Base-by-base conservation (phyloP, 2,888 invertebrate genomes). In the Agonopterix alstromeriana region DNA sequence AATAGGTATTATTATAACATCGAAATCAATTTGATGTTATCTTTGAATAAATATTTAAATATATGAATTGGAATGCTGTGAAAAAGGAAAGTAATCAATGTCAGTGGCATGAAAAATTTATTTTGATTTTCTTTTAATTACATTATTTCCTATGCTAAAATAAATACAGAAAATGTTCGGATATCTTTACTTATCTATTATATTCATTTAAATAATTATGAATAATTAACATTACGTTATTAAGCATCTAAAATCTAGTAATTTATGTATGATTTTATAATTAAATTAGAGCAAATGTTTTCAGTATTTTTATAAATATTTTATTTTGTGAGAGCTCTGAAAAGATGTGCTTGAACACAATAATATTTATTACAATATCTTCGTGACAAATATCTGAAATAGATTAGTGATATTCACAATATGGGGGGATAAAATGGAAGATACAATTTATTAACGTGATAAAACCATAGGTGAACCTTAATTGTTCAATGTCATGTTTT, bases 51-150 rank as follows among this genome's bases (percentile, higher is more conserved):
- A 3, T 17, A 17, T 17, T 17, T 17, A 17, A 17, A 3, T 14
- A 17, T 2, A 17, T 17, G 4, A 17, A 17, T 17, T 17, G 17
- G 17, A 3, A 17, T 17, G 17, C 17, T 2, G 17, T 36, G 5
- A 2, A 38, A 67, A 62, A 55, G 52, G 51, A 52, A 57, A 53
- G 27, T 27, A 27, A 27, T 27, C 27, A 27, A 27, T 27, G 48
- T 82, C 82, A 82, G 85, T 86, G 83, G 82, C 85, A 78, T 88
- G 86, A 86, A 86, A 87, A 88, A 84, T 86, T 85, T 85, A 86
- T 84, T 27, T 84, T 79, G 71, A 80, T 82, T 82, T 82, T 78
- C 76, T 77, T 83, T 85, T 81, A 81, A 83, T 86, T 84, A 85
- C 81, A 86, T 78, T 75, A 79, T 73, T 72, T 79, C 65, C 75